Evolutionary conservation across 2,113 vertebrate genomes (phyloP).

Genomic region (Cinclus cinclus): DNA sequence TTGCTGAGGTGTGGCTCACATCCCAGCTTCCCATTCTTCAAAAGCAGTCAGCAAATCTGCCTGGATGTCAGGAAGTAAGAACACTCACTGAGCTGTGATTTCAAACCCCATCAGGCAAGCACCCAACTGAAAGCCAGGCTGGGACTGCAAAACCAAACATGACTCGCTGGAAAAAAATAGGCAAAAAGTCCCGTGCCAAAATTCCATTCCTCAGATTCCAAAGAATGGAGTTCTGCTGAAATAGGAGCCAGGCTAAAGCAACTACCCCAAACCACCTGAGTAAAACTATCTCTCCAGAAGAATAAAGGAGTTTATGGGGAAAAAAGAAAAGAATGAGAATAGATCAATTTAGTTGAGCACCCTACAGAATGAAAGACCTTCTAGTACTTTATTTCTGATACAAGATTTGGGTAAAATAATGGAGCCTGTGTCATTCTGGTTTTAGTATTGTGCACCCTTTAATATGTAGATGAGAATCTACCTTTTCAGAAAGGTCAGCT

Average conservation of each 20-base stretch:
- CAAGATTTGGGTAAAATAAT: neutral
- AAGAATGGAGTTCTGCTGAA: neutral
- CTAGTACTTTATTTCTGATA: neutral
- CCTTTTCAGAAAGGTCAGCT: conserved; percentile 41
- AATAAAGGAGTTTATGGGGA: accelerated
- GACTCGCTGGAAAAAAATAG: neutral
- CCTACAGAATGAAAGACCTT: neutral
- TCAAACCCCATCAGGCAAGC: neutral
- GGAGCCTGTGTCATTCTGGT: neutral
- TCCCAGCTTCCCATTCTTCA: neutral
- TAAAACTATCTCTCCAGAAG: neutral
- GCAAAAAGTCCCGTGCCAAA: neutral
- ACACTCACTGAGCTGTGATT: neutral
- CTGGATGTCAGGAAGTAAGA: neutral
- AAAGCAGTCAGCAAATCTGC: neutral
- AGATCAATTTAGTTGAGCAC: neutral
- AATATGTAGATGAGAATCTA: conserved; percentile 28
- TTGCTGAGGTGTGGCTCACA: neutral
- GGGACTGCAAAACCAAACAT: neutral
- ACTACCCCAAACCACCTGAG: neutral
- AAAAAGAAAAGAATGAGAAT: neutral
- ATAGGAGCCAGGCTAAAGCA: accelerated
- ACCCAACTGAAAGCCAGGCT: neutral
- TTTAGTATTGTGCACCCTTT: neutral
- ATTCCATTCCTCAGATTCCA: neutral